Base-by-base conservation (phyloP, 2,113 vertebrate species). In the Isichthys henryi region DNA sequence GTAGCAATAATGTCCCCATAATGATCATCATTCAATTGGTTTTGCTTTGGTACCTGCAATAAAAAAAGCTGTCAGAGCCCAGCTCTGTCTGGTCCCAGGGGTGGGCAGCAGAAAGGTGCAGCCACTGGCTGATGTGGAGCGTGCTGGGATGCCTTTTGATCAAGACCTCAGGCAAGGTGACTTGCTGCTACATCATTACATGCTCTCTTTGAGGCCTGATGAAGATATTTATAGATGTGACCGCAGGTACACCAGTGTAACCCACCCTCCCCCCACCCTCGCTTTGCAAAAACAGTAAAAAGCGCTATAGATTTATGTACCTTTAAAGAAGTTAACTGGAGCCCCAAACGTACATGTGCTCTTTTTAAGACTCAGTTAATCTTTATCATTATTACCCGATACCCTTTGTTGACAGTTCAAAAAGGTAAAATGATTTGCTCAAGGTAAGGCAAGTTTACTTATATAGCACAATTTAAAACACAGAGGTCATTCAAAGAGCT, bases 141-240 rank as follows among this genome's bases (percentile, higher is more conserved):
- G 49, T 86, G 80, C 84, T 46, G 91, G 91, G 91, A 91, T 85
- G 80, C 77, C 35, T 52, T 89, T 91, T 85, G 91, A 91, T 91
- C 90, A 90, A 91, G 88, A 82, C 90, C 92, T 31, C 86, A 90
- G 90, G 90, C 91, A 93, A 92, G 93, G 92, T 46, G 92, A 92
- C 91, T 88, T 58, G 50, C 90, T 58, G 88, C 77, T 91, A 74
- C 53, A 88, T 90, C 90, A 92, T 91, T 90, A 89, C 90, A 91
- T 9, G 90, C 89, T 89, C 90, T 80, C 88, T 90, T 92, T 84
- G 87, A 80, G 85, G 84, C 74, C 88, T 89, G 90, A 92, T 86
- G 88, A 66, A 90, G 74, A 90, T 92, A 90, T 92, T 93, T 93
- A 91, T 92, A 93, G 91, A 92, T 89, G 91, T 82, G 86, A 86